These are phyloP conservation scores for Toxotes chatareus DNA, from an alignment of 2,113 vertebrate genomes.

Conservation along the genomic window DNA sequence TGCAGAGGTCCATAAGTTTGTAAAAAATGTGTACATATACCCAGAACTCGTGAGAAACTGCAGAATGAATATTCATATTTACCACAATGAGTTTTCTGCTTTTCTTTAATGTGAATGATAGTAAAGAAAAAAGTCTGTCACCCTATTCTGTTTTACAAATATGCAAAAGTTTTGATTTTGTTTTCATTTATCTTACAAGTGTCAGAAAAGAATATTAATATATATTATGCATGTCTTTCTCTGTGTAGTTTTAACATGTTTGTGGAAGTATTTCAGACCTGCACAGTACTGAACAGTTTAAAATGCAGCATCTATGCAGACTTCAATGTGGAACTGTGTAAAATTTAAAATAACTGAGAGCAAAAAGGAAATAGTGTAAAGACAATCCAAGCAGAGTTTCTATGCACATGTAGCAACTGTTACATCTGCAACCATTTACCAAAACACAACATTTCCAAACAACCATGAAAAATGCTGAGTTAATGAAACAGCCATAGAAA, in stretches of 20 bases:
- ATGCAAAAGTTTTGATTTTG: no score
- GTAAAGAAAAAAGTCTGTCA: no score
- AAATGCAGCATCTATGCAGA: background rate
- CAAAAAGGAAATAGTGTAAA: background rate
- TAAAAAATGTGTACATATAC: background rate
- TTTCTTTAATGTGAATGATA: no score
- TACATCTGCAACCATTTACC: constrained; percentile 45
- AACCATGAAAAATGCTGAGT: constrained; percentile 12
- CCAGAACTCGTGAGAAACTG: background rate
- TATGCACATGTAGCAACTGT: background rate
- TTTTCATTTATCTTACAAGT: no score
- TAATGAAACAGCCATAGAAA: constrained; percentile 38
- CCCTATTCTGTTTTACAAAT: no score
- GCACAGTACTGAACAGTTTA: background rate
- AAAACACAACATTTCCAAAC: constrained; percentile 32
- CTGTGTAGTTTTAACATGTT: no score
- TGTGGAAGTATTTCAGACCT: background rate
- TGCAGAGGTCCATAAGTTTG: background rate
- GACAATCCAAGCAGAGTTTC: background rate
- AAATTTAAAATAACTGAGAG: background rate
- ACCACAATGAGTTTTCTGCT: no score
- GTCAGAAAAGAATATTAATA: no score
- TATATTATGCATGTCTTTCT: no score
- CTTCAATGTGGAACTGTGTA: background rate
- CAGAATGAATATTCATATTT: background rate